Evolutionary conservation across 92 coral and sea anemone species (phyloP), one percentile per base, ranked within the genome.

Genomic region (Metridium senile): DNA sequence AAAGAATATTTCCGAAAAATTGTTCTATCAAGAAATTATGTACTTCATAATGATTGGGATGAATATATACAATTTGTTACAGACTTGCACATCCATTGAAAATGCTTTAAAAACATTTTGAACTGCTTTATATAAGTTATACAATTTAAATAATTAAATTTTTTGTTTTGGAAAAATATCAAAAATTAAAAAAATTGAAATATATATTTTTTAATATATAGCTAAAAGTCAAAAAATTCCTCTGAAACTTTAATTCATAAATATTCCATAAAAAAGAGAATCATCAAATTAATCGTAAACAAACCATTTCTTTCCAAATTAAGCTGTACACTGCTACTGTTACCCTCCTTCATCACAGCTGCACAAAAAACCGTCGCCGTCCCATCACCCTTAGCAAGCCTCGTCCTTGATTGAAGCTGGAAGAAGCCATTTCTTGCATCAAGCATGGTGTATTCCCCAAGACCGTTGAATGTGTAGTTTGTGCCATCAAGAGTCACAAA

Each of bases 391-490:
- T 78, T 78, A 28, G 92, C 83, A 3, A 53, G 76, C 62, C 74
- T 74, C 30, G 91, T 87, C 47, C 87, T 78, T 56, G 84, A 73
- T 74, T 87, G 91, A 16, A 87, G 71, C 75, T 82, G 78, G 59
- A 87, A 87, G 59, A 52, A 63, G 1, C 71, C 68, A 22, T 74
- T 73, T 26, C 61, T 62, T 26, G 76, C 75, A 61, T 78, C 81
- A 43, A 87, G 22, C 91, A 87, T 87, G 0, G 70, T 70, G 43
- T 59, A 87, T 54, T 87, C 91, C 17, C 91, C 91, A 1, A 87
- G 81, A 17, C 91, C 91, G 45, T 87, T 76, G 45, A 62, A 74
- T 16, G 81, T 76, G 72, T 76, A 76, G 81, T 76, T 76, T 62
- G 62, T 76, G 45, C 59, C 59, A 25, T 87, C 91, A 31, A 87